Evolutionary conservation across 2,888 invertebrate species (phyloP).

Genomic region (Campoletis raptor): DNA sequence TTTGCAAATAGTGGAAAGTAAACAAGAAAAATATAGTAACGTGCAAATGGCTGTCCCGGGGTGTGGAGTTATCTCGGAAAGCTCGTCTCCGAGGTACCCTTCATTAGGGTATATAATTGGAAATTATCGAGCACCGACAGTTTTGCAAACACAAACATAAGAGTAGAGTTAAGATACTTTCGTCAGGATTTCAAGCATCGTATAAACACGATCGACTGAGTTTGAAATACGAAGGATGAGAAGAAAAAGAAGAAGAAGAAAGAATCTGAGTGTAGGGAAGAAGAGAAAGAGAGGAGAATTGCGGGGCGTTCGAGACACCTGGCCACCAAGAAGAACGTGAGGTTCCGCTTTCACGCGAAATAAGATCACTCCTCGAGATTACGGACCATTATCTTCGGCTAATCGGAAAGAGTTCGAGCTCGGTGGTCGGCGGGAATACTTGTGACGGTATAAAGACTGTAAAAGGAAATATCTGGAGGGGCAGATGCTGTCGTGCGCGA

Average conservation of each 20-base stretch:
- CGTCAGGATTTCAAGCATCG: not conserved
- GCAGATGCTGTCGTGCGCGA: conserved; percentile 72
- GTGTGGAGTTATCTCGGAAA: not conserved
- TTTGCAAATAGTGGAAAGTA: not conserved
- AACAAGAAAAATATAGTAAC: not conserved
- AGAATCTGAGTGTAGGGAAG: not conserved
- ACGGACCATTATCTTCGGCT: conserved; percentile 80
- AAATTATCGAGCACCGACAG: conserved; percentile 3
- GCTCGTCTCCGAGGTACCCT: not conserved
- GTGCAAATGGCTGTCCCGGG: not conserved
- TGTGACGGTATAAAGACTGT: conserved; percentile 3
- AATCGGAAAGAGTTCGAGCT: conserved; percentile 82
- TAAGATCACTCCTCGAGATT: conserved; percentile 82
- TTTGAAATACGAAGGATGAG: not conserved
- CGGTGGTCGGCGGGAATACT: conserved; percentile 55
- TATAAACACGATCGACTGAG: not conserved
- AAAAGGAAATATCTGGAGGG: conserved; percentile 59
- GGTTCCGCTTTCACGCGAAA: conserved; percentile 83
- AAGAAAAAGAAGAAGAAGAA: not conserved
- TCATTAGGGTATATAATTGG: not conserved
- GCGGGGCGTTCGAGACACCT: conserved; percentile 75
- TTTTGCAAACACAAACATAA: conserved; percentile 17
- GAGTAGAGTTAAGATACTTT: conserved; percentile 9
- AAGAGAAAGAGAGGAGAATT: conserved; percentile 47
- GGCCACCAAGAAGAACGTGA: conserved; percentile 69